phyloP scores from a whole-genome alignment of 2,888 invertebrate genomes.

The Pseudococcus jackbeardsleyi region DNA sequence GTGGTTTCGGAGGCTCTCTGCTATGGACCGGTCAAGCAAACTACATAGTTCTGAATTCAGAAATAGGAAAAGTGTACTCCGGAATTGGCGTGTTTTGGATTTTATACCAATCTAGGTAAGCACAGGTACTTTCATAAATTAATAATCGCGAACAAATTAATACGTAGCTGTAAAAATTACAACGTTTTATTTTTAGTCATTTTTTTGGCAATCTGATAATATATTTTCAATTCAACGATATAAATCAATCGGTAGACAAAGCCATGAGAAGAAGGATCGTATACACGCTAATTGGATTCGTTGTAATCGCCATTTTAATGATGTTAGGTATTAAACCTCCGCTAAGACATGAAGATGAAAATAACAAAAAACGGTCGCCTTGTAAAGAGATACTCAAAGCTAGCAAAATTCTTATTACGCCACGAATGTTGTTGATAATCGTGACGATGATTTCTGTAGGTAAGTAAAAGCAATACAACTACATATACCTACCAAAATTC shows the following conservation, averaged over 20 bases:
- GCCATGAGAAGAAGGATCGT: conserved; percentile 30
- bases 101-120: conserved; percentile 93
- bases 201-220: conserved; percentile 61
- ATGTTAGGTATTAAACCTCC: conserved; percentile 53
- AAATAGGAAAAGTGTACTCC: conserved; percentile 85
- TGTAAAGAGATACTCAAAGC: conserved; percentile 18
- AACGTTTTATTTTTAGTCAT: conserved; percentile 53
- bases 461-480: too few relatives aligned
- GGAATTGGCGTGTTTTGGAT: conserved; percentile 97
- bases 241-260: conserved; percentile 20
- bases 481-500: too few relatives aligned
- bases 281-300: conserved; percentile 16
- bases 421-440: background rate
- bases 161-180: background rate
- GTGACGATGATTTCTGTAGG: background rate
- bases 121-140: background rate
- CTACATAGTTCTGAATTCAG: conserved; percentile 90
- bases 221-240: conserved; percentile 61
- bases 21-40: conserved; percentile 97
- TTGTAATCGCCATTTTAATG: conserved; percentile 42
- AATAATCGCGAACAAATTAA: background rate
- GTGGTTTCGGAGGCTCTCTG: conserved; percentile 92
- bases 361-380: background rate
- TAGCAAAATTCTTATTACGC: background rate
- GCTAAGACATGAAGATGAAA: background rate